A percentile compares a stretch with the other conserved stretches of the same genome.
Conservation (phyloP, 2,888 invertebrate species). For the Camptogramma bilineatum region DNA sequence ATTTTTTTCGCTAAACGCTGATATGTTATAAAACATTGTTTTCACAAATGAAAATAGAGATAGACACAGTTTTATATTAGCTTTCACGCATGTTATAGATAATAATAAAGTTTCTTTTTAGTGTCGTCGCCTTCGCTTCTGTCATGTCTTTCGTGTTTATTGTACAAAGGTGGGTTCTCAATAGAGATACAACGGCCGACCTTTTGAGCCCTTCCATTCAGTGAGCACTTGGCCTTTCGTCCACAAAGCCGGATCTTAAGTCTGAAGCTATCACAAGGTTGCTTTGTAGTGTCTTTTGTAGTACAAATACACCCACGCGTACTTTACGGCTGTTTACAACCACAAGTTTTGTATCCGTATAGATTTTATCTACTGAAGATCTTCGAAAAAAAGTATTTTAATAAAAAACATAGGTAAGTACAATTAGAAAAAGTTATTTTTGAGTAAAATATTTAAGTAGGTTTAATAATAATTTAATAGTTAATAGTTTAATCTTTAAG, state of each 20-base stretch:
- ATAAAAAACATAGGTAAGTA: neutral
- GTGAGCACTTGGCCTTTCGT: slow-evolving; percentile 71
- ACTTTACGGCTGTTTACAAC: slow-evolving; percentile 1
- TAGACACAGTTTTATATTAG: neutral
- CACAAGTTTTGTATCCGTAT: neutral
- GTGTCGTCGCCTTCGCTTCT: slow-evolving; percentile 14
- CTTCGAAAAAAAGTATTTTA: neutral
- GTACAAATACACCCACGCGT: slow-evolving; percentile 13
- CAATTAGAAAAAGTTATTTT: too few relatives aligned
- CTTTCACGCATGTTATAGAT: neutral
- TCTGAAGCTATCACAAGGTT: slow-evolving; percentile 54
- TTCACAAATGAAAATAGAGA: too few relatives aligned
- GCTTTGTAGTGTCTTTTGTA: slow-evolving; percentile 50
- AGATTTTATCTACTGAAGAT: neutral
- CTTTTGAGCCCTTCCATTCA: slow-evolving; percentile 69
- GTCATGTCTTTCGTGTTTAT: slow-evolving; percentile 44
- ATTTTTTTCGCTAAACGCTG: too few relatives aligned
- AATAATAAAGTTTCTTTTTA: neutral
- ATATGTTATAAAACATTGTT: too few relatives aligned
- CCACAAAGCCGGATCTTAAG: slow-evolving; percentile 64
- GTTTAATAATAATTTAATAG: too few relatives aligned
- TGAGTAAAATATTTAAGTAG: too few relatives aligned
- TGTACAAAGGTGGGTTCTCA: slow-evolving; percentile 63
- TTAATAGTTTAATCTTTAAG: too few relatives aligned
- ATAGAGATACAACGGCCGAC: slow-evolving; percentile 70